Percentiles rank a stretch among this genome's conserved stretches.
These are phyloP conservation scores for Drosophila lacteicornis DNA, from an alignment of 1,140 invertebrate genomes.

Conservation along the genomic window DNA sequence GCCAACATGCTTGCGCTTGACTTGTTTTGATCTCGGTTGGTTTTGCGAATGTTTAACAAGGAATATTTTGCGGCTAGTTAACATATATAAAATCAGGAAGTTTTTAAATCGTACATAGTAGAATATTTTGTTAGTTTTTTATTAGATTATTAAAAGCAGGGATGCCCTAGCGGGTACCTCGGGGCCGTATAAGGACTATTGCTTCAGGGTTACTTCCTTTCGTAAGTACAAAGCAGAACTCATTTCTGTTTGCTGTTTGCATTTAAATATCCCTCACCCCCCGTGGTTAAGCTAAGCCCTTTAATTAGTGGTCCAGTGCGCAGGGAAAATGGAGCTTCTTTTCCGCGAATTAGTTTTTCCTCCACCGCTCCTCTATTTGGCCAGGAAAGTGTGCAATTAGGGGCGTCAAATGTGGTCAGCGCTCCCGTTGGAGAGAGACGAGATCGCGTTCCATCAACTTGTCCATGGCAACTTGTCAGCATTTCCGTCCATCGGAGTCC, in stretches of 20 bases:
- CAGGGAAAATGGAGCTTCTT: neutral
- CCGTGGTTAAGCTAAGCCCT: conserved; percentile 1
- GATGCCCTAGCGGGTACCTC: too few species aligned
- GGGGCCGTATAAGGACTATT: too few species aligned
- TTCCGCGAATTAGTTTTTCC: neutral
- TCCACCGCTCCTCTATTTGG: conserved; percentile 5
- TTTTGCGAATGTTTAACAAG: neutral
- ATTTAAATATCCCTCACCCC: conserved; percentile 1
- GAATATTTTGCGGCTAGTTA: neutral
- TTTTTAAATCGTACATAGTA: neutral
- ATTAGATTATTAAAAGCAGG: too few species aligned
- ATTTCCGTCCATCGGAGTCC: conserved; percentile 8
- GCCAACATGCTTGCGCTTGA: conserved; percentile 8
- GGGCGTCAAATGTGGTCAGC: conserved; percentile 40
- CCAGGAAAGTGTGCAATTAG: conserved; percentile 27
- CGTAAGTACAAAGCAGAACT: neutral
- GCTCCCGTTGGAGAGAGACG: neutral
- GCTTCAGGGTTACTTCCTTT: neutral
- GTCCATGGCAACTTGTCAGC: conserved; percentile 50
- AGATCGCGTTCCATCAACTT: conserved; percentile 39
- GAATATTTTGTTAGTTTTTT: neutral
- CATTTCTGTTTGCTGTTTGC: neutral
- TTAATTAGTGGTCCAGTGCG: conserved; percentile 14
- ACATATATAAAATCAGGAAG: neutral
- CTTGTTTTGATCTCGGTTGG: conserved; percentile 8